Conservation (phyloP, 2,888 invertebrate species). For the Malachius bipustulatus region DNA sequence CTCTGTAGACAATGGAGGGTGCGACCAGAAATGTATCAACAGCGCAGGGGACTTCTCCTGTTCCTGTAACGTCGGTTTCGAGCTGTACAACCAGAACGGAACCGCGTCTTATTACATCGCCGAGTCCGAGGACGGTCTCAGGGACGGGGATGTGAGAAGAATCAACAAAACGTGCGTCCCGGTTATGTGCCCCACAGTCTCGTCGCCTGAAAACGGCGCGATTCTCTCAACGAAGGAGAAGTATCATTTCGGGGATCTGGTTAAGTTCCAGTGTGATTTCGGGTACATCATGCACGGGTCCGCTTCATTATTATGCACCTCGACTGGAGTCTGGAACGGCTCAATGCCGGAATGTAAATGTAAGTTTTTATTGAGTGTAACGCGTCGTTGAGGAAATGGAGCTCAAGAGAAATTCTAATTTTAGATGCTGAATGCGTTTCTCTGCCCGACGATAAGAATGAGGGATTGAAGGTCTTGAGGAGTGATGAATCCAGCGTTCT, state of each 20-base stretch:
- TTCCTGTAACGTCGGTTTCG: constrained; percentile 82
- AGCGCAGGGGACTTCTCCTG: constrained; percentile 81
- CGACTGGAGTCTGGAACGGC: constrained; percentile 89
- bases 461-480: constrained; percentile 67
- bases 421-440: constrained; percentile 83
- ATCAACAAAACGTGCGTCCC: constrained; percentile 91
- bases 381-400: background rate
- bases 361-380: constrained; percentile 40
- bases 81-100: constrained; percentile 76
- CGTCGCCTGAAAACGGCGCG: constrained; percentile 74
- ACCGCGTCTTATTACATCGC: constrained; percentile 80
- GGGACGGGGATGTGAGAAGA: constrained; percentile 81
- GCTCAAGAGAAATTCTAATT: constrained; percentile 22
- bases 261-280: constrained; percentile 87
- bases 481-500: constrained; percentile 72
- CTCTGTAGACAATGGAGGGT: constrained; percentile 74
- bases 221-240: constrained; percentile 66
- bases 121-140: constrained; percentile 69
- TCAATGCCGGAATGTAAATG: constrained; percentile 87
- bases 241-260: constrained; percentile 81
- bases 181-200: constrained; percentile 71
- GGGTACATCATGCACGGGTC: constrained; percentile 88
- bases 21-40: constrained; percentile 87
- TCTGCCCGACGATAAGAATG: constrained; percentile 76
- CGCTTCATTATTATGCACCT: constrained; percentile 73